A percentile compares a stretch with the other conserved stretches of the same genome.
Conservation (phyloP, 1,140 invertebrate species). For the Melitaea cinxia region DNA sequence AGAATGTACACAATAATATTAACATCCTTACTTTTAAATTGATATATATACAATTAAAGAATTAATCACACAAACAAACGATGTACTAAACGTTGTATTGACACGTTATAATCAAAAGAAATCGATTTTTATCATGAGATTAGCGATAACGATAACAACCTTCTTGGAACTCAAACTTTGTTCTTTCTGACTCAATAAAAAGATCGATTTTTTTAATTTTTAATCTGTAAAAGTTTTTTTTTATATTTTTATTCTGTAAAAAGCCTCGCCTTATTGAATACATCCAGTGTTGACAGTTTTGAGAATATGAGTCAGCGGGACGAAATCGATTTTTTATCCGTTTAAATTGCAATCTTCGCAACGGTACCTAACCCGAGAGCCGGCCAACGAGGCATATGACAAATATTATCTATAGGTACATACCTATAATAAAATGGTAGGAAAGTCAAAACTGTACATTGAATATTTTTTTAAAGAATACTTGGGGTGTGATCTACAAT, state of each 20-base stretch:
- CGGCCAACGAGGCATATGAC: conserved; percentile 18
- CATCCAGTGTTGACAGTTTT: conserved; percentile 38
- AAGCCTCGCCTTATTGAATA: conserved; percentile 17
- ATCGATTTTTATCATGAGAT: conserved; percentile 32
- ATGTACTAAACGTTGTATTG: conserved; percentile 6
- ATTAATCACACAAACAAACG: not conserved
- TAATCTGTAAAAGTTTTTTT: conserved; percentile 20
- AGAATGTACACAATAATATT: too few species aligned
- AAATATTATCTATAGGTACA: too few species aligned
- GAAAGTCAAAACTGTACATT: too few species aligned
- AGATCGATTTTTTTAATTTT: conserved; percentile 16
- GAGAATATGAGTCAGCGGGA: conserved; percentile 31
- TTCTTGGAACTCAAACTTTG: conserved; percentile 23
- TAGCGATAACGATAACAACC: conserved; percentile 31
- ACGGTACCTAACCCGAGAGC: conserved; percentile 28
- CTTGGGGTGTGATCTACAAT: too few species aligned
- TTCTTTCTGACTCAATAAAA: conserved; percentile 22
- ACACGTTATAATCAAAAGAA: conserved; percentile 33
- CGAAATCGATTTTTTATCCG: conserved; percentile 31
- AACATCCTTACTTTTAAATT: too few species aligned
- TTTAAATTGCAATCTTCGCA: conserved; percentile 32
- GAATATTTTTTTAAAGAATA: too few species aligned
- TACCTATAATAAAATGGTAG: too few species aligned
- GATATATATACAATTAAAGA: not conserved
- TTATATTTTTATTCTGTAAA: conserved; percentile 28